These are phyloP conservation scores for Cybosia mesomella DNA, from an alignment of 2,888 invertebrate species.

Conservation along the genomic window DNA sequence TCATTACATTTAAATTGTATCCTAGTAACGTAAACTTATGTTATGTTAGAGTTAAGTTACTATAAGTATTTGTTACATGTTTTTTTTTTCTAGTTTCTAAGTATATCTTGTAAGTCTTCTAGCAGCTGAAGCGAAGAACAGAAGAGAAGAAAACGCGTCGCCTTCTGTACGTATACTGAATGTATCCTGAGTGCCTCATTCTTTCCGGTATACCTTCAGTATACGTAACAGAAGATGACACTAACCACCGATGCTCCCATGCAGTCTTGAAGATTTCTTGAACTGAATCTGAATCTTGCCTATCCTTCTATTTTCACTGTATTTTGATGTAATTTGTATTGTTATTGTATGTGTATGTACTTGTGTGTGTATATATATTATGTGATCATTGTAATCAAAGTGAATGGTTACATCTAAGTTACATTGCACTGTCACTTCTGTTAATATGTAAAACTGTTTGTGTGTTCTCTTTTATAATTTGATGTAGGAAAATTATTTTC, in stretches of 20 bases:
- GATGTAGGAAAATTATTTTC: not conserved
- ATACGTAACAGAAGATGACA: constrained; percentile 99
- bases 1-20: constrained; percentile 65
- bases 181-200: constrained; percentile 99
- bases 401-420: not conserved
- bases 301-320: constrained; percentile 6
- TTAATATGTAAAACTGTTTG: not conserved
- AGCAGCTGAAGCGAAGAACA: constrained; percentile 50
- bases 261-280: constrained; percentile 52
- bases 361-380: not conserved
- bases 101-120: constrained; percentile 24
- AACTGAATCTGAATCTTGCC: constrained; percentile 26
- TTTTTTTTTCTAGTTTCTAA: constrained; percentile 5
- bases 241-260: constrained; percentile 84
- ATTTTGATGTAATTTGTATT: not conserved
- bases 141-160: constrained; percentile 88
- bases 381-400: not conserved
- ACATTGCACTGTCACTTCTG: not conserved
- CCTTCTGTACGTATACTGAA: constrained; percentile 99
- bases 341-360: not conserved
- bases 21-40: constrained; percentile 39
- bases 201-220: constrained; percentile 99
- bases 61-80: not conserved
- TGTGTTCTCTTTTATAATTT: not conserved
- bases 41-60: constrained; percentile 11